A percentile compares a stretch with the other conserved stretches of the same genome.
Evolutionary conservation across 2,888 invertebrate species (phyloP).

Genomic region (Orthosia incerta): DNA sequence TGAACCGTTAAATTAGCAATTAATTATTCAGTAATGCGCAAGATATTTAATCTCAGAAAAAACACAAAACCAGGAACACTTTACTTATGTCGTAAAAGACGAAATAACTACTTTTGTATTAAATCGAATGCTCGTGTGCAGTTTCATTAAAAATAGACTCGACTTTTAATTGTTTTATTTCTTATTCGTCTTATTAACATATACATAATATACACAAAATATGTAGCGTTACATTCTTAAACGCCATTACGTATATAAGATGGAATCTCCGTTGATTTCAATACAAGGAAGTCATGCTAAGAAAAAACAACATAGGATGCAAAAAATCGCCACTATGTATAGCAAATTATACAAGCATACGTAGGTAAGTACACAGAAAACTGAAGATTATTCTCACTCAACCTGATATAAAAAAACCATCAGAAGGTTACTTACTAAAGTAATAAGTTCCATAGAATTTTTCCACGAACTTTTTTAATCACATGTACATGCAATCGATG

Average conservation of each 20-base stretch:
- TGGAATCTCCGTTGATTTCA: slow-evolving; percentile 30
- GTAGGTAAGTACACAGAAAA: neutral
- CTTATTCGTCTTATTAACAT: slow-evolving; percentile 1
- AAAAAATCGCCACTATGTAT: slow-evolving; percentile 18
- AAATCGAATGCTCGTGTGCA: neutral
- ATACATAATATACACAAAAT: slow-evolving; percentile 8
- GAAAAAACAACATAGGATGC: neutral
- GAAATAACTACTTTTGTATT: neutral
- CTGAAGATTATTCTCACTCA: too few relatives aligned
- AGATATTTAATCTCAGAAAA: neutral
- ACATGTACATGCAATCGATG: too few relatives aligned
- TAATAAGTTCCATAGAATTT: too few relatives aligned
- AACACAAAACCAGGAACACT: slow-evolving; percentile 9
- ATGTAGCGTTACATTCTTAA: slow-evolving; percentile 41
- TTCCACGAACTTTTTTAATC: neutral
- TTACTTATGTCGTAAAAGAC: neutral
- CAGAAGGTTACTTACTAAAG: too few relatives aligned
- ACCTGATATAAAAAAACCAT: too few relatives aligned
- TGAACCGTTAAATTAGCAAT: neutral
- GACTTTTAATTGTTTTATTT: slow-evolving; percentile 23
- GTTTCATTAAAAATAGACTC: slow-evolving; percentile 7
- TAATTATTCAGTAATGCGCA: neutral
- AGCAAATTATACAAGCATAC: neutral
- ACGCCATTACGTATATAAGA: neutral
- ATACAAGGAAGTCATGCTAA: slow-evolving; percentile 27